Percentiles rank a stretch among this genome's conserved stretches.
These are phyloP conservation scores for Cantharis rufa DNA, from an alignment of 2,888 invertebrate genomes.

Conservation along the genomic window DNA sequence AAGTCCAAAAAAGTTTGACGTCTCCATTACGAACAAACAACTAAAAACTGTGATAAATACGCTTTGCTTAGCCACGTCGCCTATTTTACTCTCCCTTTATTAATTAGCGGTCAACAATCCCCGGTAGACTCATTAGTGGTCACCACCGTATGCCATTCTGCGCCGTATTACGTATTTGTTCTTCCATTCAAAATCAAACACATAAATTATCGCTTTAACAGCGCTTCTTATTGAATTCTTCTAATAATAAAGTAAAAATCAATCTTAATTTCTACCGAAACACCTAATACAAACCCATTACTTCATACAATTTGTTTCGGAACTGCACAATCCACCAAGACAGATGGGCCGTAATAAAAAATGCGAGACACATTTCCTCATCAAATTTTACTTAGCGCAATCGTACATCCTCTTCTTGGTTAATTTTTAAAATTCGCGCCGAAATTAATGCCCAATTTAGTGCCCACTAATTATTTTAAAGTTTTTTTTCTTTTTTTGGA, in stretches of 20 bases:
- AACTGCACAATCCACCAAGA: neutral
- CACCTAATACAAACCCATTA: neutral
- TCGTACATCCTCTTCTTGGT: neutral
- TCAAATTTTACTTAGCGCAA: neutral
- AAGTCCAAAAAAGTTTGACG: constrained; percentile 23
- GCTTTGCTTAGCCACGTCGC: constrained; percentile 26
- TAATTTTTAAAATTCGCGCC: neutral
- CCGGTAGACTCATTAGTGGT: constrained; percentile 34
- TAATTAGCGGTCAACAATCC: constrained; percentile 34
- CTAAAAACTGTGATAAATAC: constrained; percentile 31
- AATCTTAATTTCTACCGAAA: neutral
- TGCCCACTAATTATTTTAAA: neutral
- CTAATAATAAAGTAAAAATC: neutral
- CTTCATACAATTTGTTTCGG: neutral
- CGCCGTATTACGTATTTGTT: constrained; percentile 26
- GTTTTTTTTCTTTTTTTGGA: neutral
- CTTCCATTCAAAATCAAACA: constrained; percentile 21
- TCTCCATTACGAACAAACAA: constrained; percentile 30
- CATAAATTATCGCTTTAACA: constrained; percentile 27
- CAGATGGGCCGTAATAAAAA: neutral
- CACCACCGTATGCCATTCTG: constrained; percentile 22
- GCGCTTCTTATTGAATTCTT: neutral
- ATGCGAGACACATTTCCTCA: neutral
- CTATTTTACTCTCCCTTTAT: constrained; percentile 27
- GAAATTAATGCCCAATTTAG: neutral